phyloP scores from a whole-genome alignment of 1,140 invertebrate genomes.

The Ceratosolen solmsi region DNA sequence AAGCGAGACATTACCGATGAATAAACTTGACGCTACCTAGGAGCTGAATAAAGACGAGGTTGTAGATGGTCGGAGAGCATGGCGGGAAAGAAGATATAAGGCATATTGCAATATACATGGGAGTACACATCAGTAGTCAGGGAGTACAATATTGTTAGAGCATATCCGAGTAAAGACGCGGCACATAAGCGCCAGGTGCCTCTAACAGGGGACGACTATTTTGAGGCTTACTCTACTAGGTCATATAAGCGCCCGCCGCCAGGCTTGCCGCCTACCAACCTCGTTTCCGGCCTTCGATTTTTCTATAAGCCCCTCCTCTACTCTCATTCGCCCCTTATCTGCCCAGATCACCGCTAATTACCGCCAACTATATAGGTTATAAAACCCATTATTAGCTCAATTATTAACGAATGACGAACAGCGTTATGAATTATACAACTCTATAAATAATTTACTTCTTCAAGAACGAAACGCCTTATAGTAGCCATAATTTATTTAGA shows the following conservation, averaged over 20 bases:
- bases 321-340: neutral
- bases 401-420: conserved; percentile 10
- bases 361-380: conserved; percentile 1
- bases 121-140: conserved; percentile 15
- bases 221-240: conserved; percentile 56
- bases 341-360: conserved; percentile 18
- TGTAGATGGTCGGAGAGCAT: too few species aligned
- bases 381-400: neutral
- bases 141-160: conserved; percentile 20
- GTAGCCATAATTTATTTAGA: neutral
- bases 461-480: neutral
- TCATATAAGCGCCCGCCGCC: conserved; percentile 55
- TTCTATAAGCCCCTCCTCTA: neutral
- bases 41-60: neutral
- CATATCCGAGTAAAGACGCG: neutral
- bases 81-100: neutral
- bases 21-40: neutral
- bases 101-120: neutral
- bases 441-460: neutral
- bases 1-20: neutral
- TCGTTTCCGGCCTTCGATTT: conserved; percentile 38
- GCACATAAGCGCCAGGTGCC: conserved; percentile 43
- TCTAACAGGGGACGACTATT: conserved; percentile 55
- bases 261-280: conserved; percentile 40
- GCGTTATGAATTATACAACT: neutral